A percentile compares a stretch with the other conserved stretches of the same genome.
Conservation (phyloP, 64 coral and sea anemone genomes). For the Pocillopora verrucosa region DNA sequence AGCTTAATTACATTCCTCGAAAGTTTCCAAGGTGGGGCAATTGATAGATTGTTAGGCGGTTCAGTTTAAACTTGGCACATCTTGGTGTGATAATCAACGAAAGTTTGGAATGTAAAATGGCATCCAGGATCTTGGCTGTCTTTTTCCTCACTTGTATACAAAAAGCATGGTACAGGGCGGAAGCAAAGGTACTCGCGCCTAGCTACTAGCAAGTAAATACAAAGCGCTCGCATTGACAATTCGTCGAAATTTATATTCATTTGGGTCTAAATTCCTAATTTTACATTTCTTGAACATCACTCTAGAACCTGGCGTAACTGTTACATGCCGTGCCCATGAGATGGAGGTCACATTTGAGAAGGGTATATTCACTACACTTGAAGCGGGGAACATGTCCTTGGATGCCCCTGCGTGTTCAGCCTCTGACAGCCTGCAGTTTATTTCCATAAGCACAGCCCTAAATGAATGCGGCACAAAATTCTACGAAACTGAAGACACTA, state of each 20-base stretch:
- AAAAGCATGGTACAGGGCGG: too few species aligned
- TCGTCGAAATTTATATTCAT: background rate
- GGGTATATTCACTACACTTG: constrained; percentile 1
- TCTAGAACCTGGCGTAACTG: constrained; percentile 38
- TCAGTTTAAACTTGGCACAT: background rate
- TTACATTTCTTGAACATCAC: background rate
- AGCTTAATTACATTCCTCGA: background rate
- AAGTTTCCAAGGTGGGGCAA: too few species aligned
- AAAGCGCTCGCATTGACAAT: background rate
- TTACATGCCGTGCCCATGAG: constrained; percentile 39
- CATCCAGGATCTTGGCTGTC: too few species aligned
- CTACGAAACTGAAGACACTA: constrained; percentile 25
- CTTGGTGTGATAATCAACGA: background rate
- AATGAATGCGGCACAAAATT: constrained; percentile 55
- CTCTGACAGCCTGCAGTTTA: constrained; percentile 17
- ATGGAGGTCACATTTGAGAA: constrained; percentile 46
- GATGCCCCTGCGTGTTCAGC: constrained; percentile 17
- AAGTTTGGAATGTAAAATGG: background rate
- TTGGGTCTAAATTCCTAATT: background rate
- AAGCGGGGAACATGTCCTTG: constrained; percentile 40
- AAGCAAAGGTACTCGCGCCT: too few species aligned
- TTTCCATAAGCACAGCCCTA: constrained; percentile 41
- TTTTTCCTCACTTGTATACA: too few species aligned
- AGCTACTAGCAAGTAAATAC: background rate
- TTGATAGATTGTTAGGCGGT: too few species aligned